These are phyloP conservation scores for Phalacrocorax carbo DNA, from an alignment of 2,113 vertebrate species.

Conservation along the genomic window DNA sequence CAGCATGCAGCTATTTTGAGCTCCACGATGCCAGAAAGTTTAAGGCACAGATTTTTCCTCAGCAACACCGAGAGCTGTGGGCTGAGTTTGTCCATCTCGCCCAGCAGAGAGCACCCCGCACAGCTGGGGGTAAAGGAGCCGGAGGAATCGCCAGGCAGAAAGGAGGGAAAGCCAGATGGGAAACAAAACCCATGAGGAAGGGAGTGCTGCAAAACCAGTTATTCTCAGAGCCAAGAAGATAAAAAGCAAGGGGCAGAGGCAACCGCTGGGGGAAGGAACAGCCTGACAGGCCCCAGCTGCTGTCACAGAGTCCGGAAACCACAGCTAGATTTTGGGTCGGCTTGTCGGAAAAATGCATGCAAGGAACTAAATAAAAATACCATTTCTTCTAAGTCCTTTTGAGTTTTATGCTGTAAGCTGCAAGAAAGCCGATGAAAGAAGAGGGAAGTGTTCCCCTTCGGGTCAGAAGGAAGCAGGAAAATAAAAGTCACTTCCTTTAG, in stretches of 20 bases:
- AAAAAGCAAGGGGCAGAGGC: background rate
- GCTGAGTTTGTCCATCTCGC: background rate
- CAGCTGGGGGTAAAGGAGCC: background rate
- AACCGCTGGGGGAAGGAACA: background rate
- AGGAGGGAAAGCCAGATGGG: background rate
- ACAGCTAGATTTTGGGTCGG: background rate
- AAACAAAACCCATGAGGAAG: background rate
- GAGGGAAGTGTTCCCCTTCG: background rate
- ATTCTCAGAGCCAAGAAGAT: conserved; percentile 37
- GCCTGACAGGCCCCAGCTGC: background rate
- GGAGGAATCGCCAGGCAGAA: background rate
- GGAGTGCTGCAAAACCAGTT: conserved; percentile 2
- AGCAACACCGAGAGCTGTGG: background rate
- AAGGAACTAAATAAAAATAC: background rate
- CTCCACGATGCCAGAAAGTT: accelerated
- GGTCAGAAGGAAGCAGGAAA: background rate
- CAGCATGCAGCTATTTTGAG: background rate
- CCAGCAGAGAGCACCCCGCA: background rate
- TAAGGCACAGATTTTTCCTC: background rate
- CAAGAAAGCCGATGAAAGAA: background rate
- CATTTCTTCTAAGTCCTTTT: background rate
- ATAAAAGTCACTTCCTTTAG: background rate
- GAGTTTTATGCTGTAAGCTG: accelerated
- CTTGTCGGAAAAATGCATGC: background rate
- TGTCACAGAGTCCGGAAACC: background rate